These are phyloP conservation scores for Noctua janthe DNA, from an alignment of 2,888 invertebrate species.

Conservation along the genomic window DNA sequence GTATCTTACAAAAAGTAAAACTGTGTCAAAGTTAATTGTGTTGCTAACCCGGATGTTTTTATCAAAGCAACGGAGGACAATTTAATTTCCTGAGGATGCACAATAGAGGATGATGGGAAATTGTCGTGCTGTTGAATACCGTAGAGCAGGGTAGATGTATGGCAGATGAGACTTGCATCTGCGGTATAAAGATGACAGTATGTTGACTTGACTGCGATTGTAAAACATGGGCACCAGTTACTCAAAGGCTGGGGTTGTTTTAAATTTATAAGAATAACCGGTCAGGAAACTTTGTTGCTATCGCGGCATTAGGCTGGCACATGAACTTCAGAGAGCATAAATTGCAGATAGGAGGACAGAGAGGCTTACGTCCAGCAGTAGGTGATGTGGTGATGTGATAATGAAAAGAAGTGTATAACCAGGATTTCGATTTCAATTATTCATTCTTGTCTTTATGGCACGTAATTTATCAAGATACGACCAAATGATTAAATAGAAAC, in stretches of 20 bases:
- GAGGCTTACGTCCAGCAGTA: background rate
- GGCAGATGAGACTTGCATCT: background rate
- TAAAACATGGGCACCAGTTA: background rate
- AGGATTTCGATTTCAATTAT: background rate
- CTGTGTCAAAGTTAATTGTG: constrained; percentile 16
- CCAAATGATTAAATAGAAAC: background rate
- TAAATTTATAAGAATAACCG: background rate
- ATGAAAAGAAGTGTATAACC: background rate
- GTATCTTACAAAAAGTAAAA: constrained; percentile 18
- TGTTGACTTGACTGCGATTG: background rate
- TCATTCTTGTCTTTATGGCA: background rate
- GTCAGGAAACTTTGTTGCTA: background rate
- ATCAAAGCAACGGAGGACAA: constrained; percentile 33
- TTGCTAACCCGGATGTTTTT: constrained; percentile 33
- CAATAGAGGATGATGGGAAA: constrained; percentile 19
- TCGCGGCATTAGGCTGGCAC: background rate
- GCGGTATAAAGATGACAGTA: background rate
- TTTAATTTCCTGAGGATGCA: constrained; percentile 56
- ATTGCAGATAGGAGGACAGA: background rate
- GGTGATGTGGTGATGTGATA: background rate
- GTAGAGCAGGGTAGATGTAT: background rate
- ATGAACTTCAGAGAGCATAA: background rate
- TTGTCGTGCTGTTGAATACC: constrained; percentile 15
- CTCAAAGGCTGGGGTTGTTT: background rate
- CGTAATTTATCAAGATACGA: background rate